Base-by-base conservation (phyloP, 2,888 invertebrate genomes). In the Muschampia plurimacula region DNA sequence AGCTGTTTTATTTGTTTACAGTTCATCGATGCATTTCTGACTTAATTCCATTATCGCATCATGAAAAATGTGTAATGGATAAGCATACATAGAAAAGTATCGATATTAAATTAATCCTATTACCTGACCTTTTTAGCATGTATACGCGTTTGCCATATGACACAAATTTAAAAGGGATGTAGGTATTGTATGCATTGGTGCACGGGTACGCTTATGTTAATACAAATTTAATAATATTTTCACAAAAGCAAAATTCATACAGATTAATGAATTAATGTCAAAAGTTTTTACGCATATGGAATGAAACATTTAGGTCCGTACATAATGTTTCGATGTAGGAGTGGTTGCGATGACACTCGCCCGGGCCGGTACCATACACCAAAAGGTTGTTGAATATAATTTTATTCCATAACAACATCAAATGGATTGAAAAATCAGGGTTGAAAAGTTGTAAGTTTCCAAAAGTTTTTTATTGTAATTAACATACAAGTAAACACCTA, bases 71-170 rank as follows among this genome's bases (percentile, higher is more conserved):
- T 15, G 55, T 55, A 57, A 57, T 10, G 10, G 57, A 10, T 55
- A 28, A 28, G 6, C 22, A 2, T 22, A 4, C 28, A 28, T 28
- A 28, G 10, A 8, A 28, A 57, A 57, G 28, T 28, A 10, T 12
- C 55, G 55, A 22, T 55, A 36, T n/a, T 44, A n/a, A 15, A 41
- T 39, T 63, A 39, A 69, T 55, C 63, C 62, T 62, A 62, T 69
- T 55, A 46, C 13, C 9, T 49, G 13, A n/a, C n/a, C 13, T 10
- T 49, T 22, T 32, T 52, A 59, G 15, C 15, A 62, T 69, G 10
- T 76, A 71, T 78, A 49, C 32, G 70, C 84, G 83, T 82, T 82
- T 82, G 76, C 83, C 86, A 86, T 84, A 84, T 83, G 87, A 80
- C 80, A 82, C 83, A 76, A 71, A 60, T 80, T 79, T 80, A 81